Percentiles rank a stretch among this genome's conserved stretches.
phyloP scores from a whole-genome alignment of 2,797 vertebrate species.

The Enteromius paludinosus region DNA sequence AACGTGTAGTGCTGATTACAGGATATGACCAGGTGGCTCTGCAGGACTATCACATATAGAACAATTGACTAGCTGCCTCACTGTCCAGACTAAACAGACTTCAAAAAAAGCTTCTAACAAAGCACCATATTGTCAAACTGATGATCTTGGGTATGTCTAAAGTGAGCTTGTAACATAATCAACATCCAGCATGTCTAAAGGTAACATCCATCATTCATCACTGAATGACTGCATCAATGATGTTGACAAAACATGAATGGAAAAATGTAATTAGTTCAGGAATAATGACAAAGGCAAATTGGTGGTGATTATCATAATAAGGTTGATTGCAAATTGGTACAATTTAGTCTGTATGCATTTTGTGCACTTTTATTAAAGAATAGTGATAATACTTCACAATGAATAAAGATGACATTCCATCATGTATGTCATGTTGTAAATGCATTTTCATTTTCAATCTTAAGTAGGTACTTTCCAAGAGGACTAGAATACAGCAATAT shows the following conservation, averaged over 20 bases:
- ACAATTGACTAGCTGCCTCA: background rate
- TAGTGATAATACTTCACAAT: background rate
- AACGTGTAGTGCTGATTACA: background rate
- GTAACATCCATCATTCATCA: background rate
- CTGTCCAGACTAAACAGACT: background rate
- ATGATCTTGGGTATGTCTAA: background rate
- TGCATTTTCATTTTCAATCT: background rate
- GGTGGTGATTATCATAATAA: too few species aligned
- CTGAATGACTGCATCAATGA: background rate
- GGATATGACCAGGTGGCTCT: slow-evolving; percentile 26
- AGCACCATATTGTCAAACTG: background rate
- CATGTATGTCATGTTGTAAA: background rate
- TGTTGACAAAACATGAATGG: background rate
- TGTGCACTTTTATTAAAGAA: background rate
- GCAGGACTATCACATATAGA: slow-evolving; percentile 3
- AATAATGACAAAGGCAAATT: background rate
- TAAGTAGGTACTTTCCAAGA: background rate
- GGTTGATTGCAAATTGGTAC: background rate
- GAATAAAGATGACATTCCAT: background rate
- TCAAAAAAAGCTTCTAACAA: background rate
- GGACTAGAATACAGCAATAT: background rate
- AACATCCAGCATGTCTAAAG: background rate
- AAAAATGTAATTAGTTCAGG: background rate
- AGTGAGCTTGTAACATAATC: background rate
- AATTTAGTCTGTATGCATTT: background rate